These are phyloP conservation scores for Eretmochelys imbricata DNA, from an alignment of 2,113 vertebrate species.

Conservation along the genomic window DNA sequence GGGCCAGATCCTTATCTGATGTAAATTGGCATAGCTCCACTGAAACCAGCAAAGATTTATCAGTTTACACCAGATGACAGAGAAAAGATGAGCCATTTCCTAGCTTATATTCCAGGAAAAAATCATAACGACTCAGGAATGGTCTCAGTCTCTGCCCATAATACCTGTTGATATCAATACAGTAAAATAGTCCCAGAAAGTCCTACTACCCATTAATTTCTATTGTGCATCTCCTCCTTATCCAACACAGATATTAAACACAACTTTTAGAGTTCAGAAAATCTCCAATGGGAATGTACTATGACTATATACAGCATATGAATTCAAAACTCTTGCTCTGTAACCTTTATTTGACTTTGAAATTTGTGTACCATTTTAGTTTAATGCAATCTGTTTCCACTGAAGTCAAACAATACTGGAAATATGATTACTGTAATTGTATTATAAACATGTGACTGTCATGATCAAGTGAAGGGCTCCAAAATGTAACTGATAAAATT, in stretches of 20 bases:
- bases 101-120: background rate
- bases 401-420: constrained; percentile 69
- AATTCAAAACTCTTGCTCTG: constrained; percentile 29
- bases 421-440: constrained; percentile 67
- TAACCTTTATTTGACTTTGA: constrained; percentile 71
- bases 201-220: background rate
- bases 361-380: constrained; percentile 37
- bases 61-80: background rate
- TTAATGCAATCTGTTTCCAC: constrained; percentile 72
- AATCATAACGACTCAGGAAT: background rate
- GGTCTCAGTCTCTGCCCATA: background rate
- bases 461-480: constrained; percentile 70
- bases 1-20: background rate
- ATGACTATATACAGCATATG: background rate
- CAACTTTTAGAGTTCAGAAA: background rate
- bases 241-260: background rate
- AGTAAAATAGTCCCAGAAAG: background rate
- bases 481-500: constrained; percentile 76
- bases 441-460: constrained; percentile 58
- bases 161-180: background rate
- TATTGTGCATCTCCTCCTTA: background rate
- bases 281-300: background rate
- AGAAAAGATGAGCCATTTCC: background rate
- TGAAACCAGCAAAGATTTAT: accelerated
- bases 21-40: background rate